Base-by-base conservation (phyloP, 2,113 vertebrate species). In the Cephalopterus ornatus region DNA sequence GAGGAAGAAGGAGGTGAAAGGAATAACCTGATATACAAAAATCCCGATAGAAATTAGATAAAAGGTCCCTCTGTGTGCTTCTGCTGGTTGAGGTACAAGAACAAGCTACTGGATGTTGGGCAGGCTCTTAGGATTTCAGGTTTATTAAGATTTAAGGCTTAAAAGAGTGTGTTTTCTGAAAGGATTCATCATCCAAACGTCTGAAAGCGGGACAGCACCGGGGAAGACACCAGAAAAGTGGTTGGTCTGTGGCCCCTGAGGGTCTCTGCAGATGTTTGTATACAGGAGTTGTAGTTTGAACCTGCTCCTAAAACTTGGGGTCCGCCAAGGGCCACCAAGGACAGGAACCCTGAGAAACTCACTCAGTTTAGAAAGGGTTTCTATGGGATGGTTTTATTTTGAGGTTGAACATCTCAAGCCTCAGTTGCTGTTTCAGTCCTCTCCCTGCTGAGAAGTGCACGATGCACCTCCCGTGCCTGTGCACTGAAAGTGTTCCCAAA, bases 1-100 rank as follows among this genome's bases (percentile, higher is more conserved):
- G 35, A 61, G 20, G 37, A 56, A 24, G 26, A 62, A 8, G 2
- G 16, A 8, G 26, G 12, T 33, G 33, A 61, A 66, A 55, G 14
- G 26, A 16, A 30, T 13, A 39, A 62, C 7, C 3, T 26, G 6
- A 8, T n/a, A 6, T 1, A 35, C 6, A 87, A 14, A 23, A 33
- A 13, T 1, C 5, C n/a, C n/a, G 50, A 3, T 5, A 39, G 13
- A 7, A 9, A 3, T 63, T 18, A 20, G 14, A 30, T 32, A 20
- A 46, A 63, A 7, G 30, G 6, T 19, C 46, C 8, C 5, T 10
- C 4, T 2, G 2, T 0, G 0, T 11, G 9, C 3, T 50, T 65
- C 7, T 41, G 0, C 3, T 3, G 12, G 18, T 2, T 35, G 14
- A 42, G 73, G 11, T n/a, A 4, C 5, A 27, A 42, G 33, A 58